Base-by-base conservation (phyloP, 2,113 vertebrate species). In the Mobula hypostoma region DNA sequence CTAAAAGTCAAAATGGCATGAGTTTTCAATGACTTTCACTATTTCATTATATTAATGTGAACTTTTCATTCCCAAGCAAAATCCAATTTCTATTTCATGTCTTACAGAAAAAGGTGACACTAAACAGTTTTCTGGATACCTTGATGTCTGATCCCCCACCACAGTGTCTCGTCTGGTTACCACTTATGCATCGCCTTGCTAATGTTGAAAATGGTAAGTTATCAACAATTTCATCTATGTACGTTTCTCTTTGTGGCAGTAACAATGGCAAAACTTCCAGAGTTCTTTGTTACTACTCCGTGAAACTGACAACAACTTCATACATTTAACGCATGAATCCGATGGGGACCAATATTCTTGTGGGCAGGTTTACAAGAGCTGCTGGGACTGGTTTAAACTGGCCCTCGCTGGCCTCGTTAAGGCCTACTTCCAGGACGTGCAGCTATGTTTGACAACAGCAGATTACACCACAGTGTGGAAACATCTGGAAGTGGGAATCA, bases 141-240 rank as follows among this genome's bases (percentile, higher is more conserved):
- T 96, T 99, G 95, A 99, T 99, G 99, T 99, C 98, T 83, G 99
- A 99, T 95, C 99, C 98, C 94, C 98, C 98, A 3, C 98, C 99
- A 14, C 99, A 99, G 96, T 99, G 98, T 97, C 97, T 99, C 95
- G 98, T 99, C 95, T 99, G 99, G 99, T 96, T 99, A 94, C 98
- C 98, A 63, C 98, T 99, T 95, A 98, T 99, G 96, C 99, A 99
- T 96, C 98, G 99, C 93, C 97, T 99, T 95, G 98, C 99, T 94
- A 99, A 99, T 94, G 99, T 99, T 95, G 99, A 99, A 96, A 99
- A 99, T n/a, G 99, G 99, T 99, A 95, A 97, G 97, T 96, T 94
- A 17, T 94, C 5, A 68, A 70, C 56, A 63, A 14, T 83, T 27
- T 19, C 14, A 32, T 15, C 58, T 88, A 11, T 61, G 21, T 88